phyloP scores from a whole-genome alignment of 1,140 invertebrate genomes.

The Danaus plexippus region DNA sequence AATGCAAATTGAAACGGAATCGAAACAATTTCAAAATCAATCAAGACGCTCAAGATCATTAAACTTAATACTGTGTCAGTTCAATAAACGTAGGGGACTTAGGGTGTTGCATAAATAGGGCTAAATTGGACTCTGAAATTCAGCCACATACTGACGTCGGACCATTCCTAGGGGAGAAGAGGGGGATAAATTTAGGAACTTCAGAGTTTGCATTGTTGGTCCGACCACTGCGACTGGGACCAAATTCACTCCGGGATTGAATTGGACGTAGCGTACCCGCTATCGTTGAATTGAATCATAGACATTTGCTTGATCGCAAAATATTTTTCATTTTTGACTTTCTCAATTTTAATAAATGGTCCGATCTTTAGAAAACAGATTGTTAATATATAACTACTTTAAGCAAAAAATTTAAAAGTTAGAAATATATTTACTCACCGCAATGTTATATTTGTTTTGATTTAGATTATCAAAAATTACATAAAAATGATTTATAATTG shows the following conservation, averaged over 20 bases:
- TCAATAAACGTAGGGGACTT: conserved; percentile 27
- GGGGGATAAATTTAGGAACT: conserved; percentile 51
- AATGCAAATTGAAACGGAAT: conserved; percentile 24
- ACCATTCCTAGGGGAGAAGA: conserved; percentile 34
- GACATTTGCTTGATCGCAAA: conserved; percentile 20
- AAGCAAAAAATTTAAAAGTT: no score
- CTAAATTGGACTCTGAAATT: conserved; percentile 54
- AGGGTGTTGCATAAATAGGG: conserved; percentile 53
- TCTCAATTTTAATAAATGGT: no score
- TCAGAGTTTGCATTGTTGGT: conserved; percentile 53
- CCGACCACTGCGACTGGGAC: conserved; percentile 39
- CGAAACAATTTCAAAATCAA: conserved; percentile 29
- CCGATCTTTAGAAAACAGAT: no score
- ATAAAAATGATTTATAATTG: no score
- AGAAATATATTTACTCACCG: no score
- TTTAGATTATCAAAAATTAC: no score
- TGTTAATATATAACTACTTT: no score
- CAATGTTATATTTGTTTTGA: no score
- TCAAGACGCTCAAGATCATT: conserved; percentile 26
- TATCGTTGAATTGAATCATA: conserved; percentile 43
- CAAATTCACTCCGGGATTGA: conserved; percentile 49
- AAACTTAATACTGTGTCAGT: conserved; percentile 30
- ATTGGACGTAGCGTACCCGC: conserved; percentile 46
- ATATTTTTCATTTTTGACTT: no score
- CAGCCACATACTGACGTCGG: conserved; percentile 38